Base-by-base conservation (phyloP, 2,888 invertebrate genomes). In the Machimus atricapillus region DNA sequence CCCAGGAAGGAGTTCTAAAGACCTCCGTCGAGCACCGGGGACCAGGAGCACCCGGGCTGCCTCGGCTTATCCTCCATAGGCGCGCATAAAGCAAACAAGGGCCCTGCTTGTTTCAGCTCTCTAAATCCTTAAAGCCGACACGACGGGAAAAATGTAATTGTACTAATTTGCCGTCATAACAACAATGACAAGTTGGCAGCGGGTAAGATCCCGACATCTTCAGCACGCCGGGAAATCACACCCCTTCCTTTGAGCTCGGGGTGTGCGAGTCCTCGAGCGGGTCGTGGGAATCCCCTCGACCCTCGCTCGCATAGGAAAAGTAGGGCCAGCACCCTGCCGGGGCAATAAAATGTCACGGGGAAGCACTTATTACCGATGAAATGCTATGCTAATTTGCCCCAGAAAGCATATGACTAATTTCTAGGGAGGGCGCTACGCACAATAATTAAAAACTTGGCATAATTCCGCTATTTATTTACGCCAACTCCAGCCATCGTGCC, bases 81-180 rank as follows among this genome's bases (percentile, higher is more conserved):
- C 81, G 52, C 31, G 56, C 16, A 52, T 52, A 81, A 81, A 46
- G 46, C 81, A 81, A 81, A 81, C 81, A 81, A 81, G 34, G 52
- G 27, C 56, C 9, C 56, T 27, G 78, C 78, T 78, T 23, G 78
- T 43, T 78, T 43, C 76, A 43, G 46, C 78, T 23, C 27, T 27
- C 43, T 40, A 78, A 81, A 56, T 81, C 81, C 56, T 81, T 52
- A n/a, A 27, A 56, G 81, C 56, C 52, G 81, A 56, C 81, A 52
- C 31, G 81, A 23, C 37, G 31, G 56, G 81, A 56, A 81, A 81
- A 81, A 56, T 81, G 81, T 81, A 81, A 81, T 81, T 81, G 81
- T 81, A 81, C 81, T 81, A 81, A 81, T 81, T 81, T 81, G 27
- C 81, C 81, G 81, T 81, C 81, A 81, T 81, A 81, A 81, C 56